phyloP scores from a whole-genome alignment of 2,888 invertebrate genomes.

The Pogonocherus hispidulus region DNA sequence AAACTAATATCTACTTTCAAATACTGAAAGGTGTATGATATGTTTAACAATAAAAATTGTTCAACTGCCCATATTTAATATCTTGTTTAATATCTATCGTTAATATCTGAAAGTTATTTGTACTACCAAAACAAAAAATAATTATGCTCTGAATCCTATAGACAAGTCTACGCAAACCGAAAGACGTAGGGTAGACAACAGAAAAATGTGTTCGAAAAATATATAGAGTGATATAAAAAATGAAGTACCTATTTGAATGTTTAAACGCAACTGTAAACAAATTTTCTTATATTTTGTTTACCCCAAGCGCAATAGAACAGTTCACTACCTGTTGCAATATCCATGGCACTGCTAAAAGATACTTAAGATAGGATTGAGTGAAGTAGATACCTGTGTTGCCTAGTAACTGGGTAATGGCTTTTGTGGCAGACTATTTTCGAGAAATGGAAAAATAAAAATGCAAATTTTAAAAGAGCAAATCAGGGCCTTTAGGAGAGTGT shows the following conservation, averaged over 20 bases:
- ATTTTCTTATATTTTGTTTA: not conserved
- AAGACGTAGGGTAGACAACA: not conserved
- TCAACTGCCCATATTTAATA: no score
- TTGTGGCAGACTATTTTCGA: slow-evolving; percentile 18
- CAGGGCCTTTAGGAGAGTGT: slow-evolving; percentile 36
- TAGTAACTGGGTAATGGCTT: not conserved
- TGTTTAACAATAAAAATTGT: no score
- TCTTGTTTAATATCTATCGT: no score
- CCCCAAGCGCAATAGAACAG: not conserved
- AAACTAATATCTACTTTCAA: no score
- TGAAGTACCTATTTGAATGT: not conserved
- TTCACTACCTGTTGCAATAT: not conserved
- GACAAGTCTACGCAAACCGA: not conserved
- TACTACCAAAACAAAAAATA: not conserved
- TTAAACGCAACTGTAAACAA: not conserved
- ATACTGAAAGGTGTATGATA: no score
- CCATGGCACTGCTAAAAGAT: not conserved
- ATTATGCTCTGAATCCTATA: not conserved
- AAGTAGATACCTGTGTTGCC: not conserved
- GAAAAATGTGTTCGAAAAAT: not conserved
- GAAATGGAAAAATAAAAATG: slow-evolving; percentile 21
- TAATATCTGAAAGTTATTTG: no score
- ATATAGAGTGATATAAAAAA: no score
- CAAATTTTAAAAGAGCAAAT: slow-evolving; percentile 26
- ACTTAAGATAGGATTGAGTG: no score